Percentiles rank a stretch among this genome's conserved stretches.
Evolutionary conservation across 2,888 invertebrate species (phyloP).

Genomic region (Oxytorus armatus): DNA sequence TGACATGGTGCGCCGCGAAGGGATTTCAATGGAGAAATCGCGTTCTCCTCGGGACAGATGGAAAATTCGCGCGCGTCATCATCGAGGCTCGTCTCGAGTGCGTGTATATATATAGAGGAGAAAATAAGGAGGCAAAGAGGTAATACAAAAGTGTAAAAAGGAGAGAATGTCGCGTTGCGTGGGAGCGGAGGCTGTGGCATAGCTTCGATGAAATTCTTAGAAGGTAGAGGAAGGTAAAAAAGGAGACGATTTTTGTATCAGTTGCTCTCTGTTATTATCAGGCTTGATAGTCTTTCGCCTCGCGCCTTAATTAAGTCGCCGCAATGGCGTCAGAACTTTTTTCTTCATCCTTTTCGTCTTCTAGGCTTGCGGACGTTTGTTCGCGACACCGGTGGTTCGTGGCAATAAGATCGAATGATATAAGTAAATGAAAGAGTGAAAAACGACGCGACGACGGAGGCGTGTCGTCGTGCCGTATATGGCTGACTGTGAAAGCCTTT

Average conservation of each 20-base stretch:
- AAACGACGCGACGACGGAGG: constrained; percentile 23
- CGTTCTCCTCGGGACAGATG: constrained; percentile 23
- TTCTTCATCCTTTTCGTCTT: neutral
- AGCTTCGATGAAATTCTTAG: constrained; percentile 15
- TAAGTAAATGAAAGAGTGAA: neutral
- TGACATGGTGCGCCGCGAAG: constrained; percentile 35
- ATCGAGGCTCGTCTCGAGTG: constrained; percentile 36
- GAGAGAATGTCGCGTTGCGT: constrained; percentile 38
- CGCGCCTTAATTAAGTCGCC: constrained; percentile 73
- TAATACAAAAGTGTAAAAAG: neutral
- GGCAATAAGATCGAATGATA: neutral
- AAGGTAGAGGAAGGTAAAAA: neutral
- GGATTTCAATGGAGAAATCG: constrained; percentile 5
- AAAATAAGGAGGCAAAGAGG: neutral
- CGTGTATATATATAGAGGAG: too few species aligned
- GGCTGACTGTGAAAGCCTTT: constrained; percentile 26
- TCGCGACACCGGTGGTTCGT: neutral
- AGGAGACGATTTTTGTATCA: constrained; percentile 30
- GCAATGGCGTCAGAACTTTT: constrained; percentile 20
- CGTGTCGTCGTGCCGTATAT: constrained; percentile 4
- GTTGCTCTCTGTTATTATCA: constrained; percentile 34
- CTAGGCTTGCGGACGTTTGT: neutral
- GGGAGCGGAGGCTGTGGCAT: constrained; percentile 38
- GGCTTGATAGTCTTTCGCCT: constrained; percentile 25
- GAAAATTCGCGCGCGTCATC: constrained; percentile 57